Evolutionary conservation across 2,113 vertebrate species (phyloP).

Genomic region (Labrus mixtus): DNA sequence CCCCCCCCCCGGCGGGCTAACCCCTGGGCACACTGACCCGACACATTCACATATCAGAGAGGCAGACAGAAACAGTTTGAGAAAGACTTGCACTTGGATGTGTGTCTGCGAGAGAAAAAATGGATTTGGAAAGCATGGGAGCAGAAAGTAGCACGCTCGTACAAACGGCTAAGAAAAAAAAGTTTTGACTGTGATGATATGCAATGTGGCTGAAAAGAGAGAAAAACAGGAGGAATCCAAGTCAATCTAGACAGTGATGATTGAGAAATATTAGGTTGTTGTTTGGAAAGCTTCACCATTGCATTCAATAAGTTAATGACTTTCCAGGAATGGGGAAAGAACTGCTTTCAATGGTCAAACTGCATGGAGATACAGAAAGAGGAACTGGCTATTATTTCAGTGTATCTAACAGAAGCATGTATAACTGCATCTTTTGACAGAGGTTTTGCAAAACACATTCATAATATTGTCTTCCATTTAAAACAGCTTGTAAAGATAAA

Average conservation of each 20-base stretch:
- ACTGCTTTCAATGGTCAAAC: constrained; percentile 47
- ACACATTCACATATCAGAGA: constrained; percentile 71
- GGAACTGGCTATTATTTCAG: constrained; percentile 64
- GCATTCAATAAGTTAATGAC: constrained; percentile 54
- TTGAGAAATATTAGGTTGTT: constrained; percentile 30
- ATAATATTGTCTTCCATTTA: constrained; percentile 11
- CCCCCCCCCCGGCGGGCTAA: constrained; percentile 59
- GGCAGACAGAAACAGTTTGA: constrained; percentile 58
- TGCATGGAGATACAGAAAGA: background rate
- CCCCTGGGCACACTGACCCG: constrained; percentile 71
- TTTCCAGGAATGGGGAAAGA: constrained; percentile 1
- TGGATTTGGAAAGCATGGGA: constrained; percentile 34
- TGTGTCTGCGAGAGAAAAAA: constrained; percentile 32
- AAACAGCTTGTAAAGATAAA: constrained; percentile 12
- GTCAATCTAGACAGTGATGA: constrained; percentile 35
- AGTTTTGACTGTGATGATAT: constrained; percentile 22
- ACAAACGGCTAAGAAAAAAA: constrained; percentile 43
- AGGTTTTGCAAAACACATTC: constrained; percentile 29
- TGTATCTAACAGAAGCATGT: constrained; percentile 13
- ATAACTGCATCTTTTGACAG: constrained; percentile 20
- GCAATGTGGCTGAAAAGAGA: constrained; percentile 17
- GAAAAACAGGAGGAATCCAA: constrained; percentile 28
- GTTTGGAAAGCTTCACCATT: constrained; percentile 20
- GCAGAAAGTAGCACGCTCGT: constrained; percentile 13
- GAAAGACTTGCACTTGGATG: constrained; percentile 44